A percentile compares a stretch with the other conserved stretches of the same genome.
Conservation (phyloP, 1,140 invertebrate species). For the Delia radicum region DNA sequence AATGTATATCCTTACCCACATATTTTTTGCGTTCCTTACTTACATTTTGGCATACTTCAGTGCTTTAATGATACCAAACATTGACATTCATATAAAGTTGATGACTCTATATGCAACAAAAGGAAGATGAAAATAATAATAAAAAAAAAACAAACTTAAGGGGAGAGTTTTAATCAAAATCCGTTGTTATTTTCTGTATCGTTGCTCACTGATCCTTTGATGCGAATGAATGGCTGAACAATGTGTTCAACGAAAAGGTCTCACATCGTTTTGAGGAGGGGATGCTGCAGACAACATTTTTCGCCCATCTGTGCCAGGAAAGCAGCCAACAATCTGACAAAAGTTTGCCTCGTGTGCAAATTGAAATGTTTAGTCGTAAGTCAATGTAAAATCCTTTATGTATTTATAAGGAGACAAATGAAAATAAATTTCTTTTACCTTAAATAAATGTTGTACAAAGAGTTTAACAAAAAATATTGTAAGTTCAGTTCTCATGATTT, state of each 20-base stretch:
- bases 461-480: not conserved
- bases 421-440: conserved; percentile 18
- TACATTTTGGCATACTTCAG: not conserved
- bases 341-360: conserved; percentile 37
- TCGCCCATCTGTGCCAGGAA: conserved; percentile 27
- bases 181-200: conserved; percentile 58
- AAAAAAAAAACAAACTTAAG: not conserved
- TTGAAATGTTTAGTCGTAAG: conserved; percentile 50
- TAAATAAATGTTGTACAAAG: conserved; percentile 6
- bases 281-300: not conserved
- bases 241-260: conserved; percentile 29
- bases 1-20: too few relatives aligned
- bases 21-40: not conserved
- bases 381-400: conserved; percentile 21
- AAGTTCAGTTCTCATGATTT: not conserved
- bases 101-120: not conserved
- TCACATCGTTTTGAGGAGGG: not conserved
- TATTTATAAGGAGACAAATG: conserved; percentile 28
- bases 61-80: not conserved
- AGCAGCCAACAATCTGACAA: not conserved
- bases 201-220: conserved; percentile 57
- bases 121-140: not conserved
- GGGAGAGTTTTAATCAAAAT: conserved; percentile 57
- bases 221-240: conserved; percentile 48
- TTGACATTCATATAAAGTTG: conserved; percentile 12